Evolutionary conservation across 2,797 vertebrate species (phyloP).

Genomic region (Loris lydekkerianus): DNA sequence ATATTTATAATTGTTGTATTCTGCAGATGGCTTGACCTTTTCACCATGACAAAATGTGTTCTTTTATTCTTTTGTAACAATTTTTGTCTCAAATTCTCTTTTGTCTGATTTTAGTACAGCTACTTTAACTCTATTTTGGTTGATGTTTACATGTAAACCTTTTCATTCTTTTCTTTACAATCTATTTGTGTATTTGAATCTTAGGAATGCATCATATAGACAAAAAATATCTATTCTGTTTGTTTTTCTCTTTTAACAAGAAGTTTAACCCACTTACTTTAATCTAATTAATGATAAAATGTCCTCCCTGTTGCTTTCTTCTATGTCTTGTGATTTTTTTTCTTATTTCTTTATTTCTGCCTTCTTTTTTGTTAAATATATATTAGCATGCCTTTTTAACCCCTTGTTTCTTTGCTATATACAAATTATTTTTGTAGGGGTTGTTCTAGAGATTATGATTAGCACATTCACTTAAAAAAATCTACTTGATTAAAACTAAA

Average conservation of each 20-base stretch:
- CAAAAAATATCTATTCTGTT: neutral
- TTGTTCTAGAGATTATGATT: neutral
- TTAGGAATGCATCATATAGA: neutral
- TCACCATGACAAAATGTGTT: neutral
- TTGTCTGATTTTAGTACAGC: neutral
- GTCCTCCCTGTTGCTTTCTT: neutral
- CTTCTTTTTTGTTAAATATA: slow-evolving; percentile 14
- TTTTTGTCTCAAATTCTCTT: neutral
- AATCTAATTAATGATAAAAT: neutral
- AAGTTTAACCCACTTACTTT: slow-evolving; percentile 2
- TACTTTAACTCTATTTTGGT: neutral
- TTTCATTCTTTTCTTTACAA: neutral
- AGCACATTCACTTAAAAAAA: slow-evolving; percentile 4
- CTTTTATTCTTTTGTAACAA: neutral
- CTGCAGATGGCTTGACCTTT: neutral
- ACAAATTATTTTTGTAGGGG: neutral
- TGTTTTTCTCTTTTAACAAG: neutral
- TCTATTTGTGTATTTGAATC: neutral
- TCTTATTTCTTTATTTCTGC: neutral
- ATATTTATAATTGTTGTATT: neutral
- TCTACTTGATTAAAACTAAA: neutral
- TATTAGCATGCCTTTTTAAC: neutral
- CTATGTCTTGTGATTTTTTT: neutral
- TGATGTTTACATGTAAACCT: neutral
- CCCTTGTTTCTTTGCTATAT: neutral